These are phyloP conservation scores for Luperina nickerlii DNA, from an alignment of 2,888 invertebrate species.

Conservation along the genomic window DNA sequence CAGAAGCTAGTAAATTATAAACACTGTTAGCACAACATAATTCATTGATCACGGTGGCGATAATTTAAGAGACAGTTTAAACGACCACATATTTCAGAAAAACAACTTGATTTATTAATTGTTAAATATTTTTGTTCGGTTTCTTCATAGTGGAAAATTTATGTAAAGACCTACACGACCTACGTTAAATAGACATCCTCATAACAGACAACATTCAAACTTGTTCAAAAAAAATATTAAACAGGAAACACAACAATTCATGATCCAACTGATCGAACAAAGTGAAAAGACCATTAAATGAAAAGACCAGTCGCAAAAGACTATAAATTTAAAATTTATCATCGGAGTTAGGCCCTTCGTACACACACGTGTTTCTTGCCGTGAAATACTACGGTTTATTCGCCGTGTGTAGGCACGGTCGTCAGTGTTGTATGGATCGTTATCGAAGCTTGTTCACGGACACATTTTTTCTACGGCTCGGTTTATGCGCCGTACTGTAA, in stretches of 20 bases:
- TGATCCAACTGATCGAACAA: neutral
- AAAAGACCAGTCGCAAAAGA: neutral
- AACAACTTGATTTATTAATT: neutral
- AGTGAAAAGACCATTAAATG: neutral
- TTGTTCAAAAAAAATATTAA: neutral
- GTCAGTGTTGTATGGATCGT: too few relatives aligned
- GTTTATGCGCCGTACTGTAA: neutral
- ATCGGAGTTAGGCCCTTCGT: too few relatives aligned
- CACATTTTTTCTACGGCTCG: too few relatives aligned
- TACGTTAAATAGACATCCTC: neutral
- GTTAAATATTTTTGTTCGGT: neutral
- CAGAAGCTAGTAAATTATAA: too few relatives aligned
- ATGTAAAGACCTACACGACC: neutral
- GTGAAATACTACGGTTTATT: too few relatives aligned
- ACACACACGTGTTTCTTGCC: too few relatives aligned
- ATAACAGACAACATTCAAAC: neutral
- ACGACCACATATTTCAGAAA: neutral
- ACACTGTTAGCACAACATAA: neutral
- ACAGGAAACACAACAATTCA: neutral
- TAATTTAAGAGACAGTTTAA: slow-evolving; percentile 9
- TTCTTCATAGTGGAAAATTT: neutral
- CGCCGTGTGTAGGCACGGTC: too few relatives aligned
- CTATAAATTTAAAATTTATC: neutral
- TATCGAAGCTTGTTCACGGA: too few relatives aligned
- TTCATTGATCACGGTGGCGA: neutral